A percentile compares a stretch with the other conserved stretches of the same genome.
phyloP scores from a whole-genome alignment of 23 tunicate genomes.

The Halocynthia aurantium region DNA sequence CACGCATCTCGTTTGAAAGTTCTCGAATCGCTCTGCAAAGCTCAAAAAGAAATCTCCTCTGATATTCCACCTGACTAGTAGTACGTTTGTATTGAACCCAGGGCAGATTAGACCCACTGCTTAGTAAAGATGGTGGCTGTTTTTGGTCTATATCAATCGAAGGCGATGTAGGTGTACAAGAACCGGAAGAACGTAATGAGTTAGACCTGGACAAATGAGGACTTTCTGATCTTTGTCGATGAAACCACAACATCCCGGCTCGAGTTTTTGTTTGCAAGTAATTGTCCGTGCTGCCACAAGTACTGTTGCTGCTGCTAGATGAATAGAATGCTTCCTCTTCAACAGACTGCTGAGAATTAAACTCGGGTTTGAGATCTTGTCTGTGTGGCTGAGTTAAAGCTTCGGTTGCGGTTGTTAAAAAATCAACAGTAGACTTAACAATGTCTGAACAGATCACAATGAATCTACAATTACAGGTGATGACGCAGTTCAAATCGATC shows the following conservation, averaged over 20 bases:
- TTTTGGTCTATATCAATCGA: conserved; percentile 7
- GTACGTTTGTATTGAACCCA: neutral
- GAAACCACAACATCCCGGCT: conserved; percentile 92
- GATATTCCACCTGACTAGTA: conserved; percentile 10
- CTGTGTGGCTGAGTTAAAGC: conserved; percentile 19
- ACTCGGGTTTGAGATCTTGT: no score
- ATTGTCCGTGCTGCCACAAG: neutral
- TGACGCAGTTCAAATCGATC: conserved; percentile 10
- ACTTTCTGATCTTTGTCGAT: conserved; percentile 78
- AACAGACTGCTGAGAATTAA: neutral
- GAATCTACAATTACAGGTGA: conserved; percentile 41
- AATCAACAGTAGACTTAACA: conserved; percentile 51
- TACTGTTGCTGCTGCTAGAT: neutral
- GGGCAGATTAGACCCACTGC: neutral
- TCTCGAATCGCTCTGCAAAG: conserved; percentile 70
- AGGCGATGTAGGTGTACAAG: neutral
- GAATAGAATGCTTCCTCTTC: neutral
- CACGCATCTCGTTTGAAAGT: conserved; percentile 77
- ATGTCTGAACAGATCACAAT: conserved; percentile 53
- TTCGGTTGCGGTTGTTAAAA: conserved; percentile 49
- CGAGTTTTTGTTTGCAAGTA: conserved; percentile 2
- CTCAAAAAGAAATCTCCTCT: conserved; percentile 81
- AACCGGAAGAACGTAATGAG: conserved; percentile 13
- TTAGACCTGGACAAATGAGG: conserved; percentile 42
- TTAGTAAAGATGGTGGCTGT: neutral